Evolutionary conservation across 2,888 invertebrate genomes (phyloP).

Genomic region (Hololepta plana): DNA sequence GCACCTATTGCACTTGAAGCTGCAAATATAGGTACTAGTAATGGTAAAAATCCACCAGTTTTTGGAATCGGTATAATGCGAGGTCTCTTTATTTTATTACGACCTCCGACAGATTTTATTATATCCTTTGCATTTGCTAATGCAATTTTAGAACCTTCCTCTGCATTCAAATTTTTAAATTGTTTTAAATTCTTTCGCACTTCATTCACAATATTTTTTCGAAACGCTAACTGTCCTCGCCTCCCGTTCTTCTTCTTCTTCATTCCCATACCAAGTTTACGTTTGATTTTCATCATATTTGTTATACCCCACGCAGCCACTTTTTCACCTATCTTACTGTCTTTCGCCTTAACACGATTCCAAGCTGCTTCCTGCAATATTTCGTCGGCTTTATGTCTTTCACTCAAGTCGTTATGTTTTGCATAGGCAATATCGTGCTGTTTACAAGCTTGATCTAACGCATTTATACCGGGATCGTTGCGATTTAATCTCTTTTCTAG

Average conservation of each 20-base stretch:
- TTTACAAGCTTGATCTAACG: conserved; percentile 17
- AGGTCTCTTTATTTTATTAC: no score
- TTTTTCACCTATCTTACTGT: conserved; percentile 17
- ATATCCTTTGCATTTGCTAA: conserved; percentile 5
- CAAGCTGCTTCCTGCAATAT: conserved; percentile 16
- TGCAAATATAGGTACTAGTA: conserved; percentile 20
- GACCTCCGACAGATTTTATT: conserved; percentile 5
- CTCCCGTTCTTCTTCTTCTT: conserved; percentile 4
- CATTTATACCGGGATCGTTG: conserved; percentile 18
- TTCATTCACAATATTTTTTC: neutral
- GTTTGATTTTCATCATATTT: conserved; percentile 18
- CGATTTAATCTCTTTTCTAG: conserved; percentile 14
- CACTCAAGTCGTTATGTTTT: conserved; percentile 9
- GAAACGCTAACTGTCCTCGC: conserved; percentile 1
- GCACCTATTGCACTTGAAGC: conserved; percentile 19
- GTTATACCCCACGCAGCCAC: conserved; percentile 15
- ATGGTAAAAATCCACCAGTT: conserved; percentile 17
- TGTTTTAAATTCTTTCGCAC: neutral
- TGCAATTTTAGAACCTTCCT: conserved; percentile 5
- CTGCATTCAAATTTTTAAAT: conserved; percentile 2
- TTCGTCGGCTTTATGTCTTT: conserved; percentile 19
- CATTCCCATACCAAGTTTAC: conserved; percentile 15
- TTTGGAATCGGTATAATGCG: conserved; percentile 19
- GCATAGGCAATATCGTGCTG: conserved; percentile 19
- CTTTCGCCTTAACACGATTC: conserved; percentile 14